Base-by-base conservation (phyloP, 2,888 invertebrate genomes). In the Ectemnius continuus region DNA sequence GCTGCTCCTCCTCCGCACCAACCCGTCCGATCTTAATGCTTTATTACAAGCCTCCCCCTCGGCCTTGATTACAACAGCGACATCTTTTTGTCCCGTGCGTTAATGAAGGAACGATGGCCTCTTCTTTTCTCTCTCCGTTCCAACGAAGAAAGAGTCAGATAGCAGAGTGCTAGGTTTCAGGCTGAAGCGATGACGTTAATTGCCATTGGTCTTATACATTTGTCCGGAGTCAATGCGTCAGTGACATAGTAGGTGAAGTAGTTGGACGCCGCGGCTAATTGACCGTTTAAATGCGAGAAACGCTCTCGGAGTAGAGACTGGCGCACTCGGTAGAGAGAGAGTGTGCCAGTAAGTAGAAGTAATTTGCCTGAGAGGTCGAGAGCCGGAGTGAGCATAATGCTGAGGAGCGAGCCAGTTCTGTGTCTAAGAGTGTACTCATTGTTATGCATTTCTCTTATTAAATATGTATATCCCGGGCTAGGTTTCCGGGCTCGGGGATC, bases 381-480 rank as follows among this genome's bases (percentile, higher is more conserved):
- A 63, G 56, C 58, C 48, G 16, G 60, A n/a, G 66, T 59, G 70
- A 66, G 70, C 36, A 64, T 70, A 47, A 57, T 63, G 46, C 20
- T 61, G 64, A 67, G 65, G 20, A 48, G 46, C 60, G 74, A 76
- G 56, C 14, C n/a, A 64, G 67, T 68, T 66, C 70, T 28, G 65
- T 64, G 71, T 74, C 71, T 79, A 64, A 71, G 71, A 72, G 66
- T 58, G 67, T 74, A 69, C 76, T 79, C 80, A 75, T 80, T 80
- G 80, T 80, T 80, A 75, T 80, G 78, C 80, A 80, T 80, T 80
- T 80, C 75, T 67, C 67, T 80, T 78, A 78, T 80, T 80, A 80
- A 80, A 80, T 80, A 80, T 80, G 78, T 75, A 80, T 68, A 67
- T 71, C 62, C 65, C 45, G 47, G 16, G 68, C 71, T 62, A 47